Conservation (phyloP, 1,140 invertebrate genomes). For the Drosophila nigrodunni region DNA sequence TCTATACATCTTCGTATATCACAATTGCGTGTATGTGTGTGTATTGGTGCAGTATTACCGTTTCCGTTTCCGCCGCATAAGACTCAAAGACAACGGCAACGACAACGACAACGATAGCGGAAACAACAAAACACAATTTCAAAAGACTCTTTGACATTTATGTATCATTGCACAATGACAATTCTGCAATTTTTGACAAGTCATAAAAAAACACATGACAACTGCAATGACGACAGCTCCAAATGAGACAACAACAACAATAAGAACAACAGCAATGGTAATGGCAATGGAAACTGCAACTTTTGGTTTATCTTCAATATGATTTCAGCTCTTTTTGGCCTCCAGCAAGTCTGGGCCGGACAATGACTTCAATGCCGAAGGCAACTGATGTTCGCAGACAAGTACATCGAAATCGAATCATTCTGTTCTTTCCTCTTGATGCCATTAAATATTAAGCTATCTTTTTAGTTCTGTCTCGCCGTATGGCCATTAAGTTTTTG, state of each 20-base stretch:
- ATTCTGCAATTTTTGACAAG: conserved; percentile 72
- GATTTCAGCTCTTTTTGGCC: conserved; percentile 10
- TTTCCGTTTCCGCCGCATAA: conserved; percentile 66
- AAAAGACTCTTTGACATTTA: conserved; percentile 76
- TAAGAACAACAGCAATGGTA: conserved; percentile 1
- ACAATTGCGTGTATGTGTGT: conserved; percentile 8
- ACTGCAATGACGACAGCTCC: conserved; percentile 35
- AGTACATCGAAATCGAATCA: conserved; percentile 48
- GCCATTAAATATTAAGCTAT: conserved; percentile 47
- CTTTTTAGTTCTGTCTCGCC: conserved; percentile 20
- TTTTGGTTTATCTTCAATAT: conserved; percentile 2
- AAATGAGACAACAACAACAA: conserved; percentile 10
- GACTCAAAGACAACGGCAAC: conserved; percentile 51
- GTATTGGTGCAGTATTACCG: conserved; percentile 55
- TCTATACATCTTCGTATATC: background rate
- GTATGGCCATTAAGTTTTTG: conserved; percentile 11
- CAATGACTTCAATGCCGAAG: conserved; percentile 47
- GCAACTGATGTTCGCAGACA: conserved; percentile 9
- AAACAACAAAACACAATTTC: conserved; percentile 70
- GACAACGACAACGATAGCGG: conserved; percentile 20
- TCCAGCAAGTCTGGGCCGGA: conserved; percentile 14
- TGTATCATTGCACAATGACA: conserved; percentile 77
- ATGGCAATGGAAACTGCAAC: conserved; percentile 7
- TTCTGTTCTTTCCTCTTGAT: conserved; percentile 13
- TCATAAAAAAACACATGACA: conserved; percentile 66